Base-by-base conservation (phyloP, 2,797 vertebrate genomes). In the Cossypha heuglini region DNA sequence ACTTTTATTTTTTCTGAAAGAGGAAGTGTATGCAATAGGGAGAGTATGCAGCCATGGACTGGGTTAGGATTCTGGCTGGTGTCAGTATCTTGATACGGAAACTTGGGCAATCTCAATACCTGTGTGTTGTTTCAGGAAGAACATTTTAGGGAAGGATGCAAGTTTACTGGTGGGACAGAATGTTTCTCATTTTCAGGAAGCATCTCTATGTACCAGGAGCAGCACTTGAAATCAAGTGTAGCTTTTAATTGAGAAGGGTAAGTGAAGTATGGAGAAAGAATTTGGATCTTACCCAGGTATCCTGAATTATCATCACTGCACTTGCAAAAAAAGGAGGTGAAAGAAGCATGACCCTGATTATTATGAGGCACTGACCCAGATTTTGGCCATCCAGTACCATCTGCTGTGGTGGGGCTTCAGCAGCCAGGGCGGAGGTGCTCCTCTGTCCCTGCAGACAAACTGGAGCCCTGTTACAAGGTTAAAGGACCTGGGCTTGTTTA, bases 351-450 rank as follows among this genome's bases (percentile, higher is more conserved):
- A 33, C 2, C 21, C n/a, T 55, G 28, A 6, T 42, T 10, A 7
- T 42, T 28, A 18, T 0, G 1, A 26, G 13, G 29, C 12, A 8
- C 26, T 1, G 5, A 38, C 21, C 5, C 0, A 2, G 31, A 29
- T 9, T 24, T 5, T 1, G 31, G 48, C 25, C 12, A 5, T 3
- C 3, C 67, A 19, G 37, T 3, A 33, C 16, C 37, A 2, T 3
- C 9, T 58, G 74, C 40, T 11, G 48, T 9, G 33, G 18, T 6
- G 20, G 42, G 40, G 37, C 40, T 51, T 4, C 29, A n/a, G 58
- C 75, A 48, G 25, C 0, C 0, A 28, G 5, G 0, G 11, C 2
- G 9, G 14, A 35, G 43, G 22, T 28, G 16, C 17, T 8, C 1
- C 43, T 29, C 29, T 16, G 43, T 24, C 43, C 10, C 0, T 15